A percentile compares a stretch with the other conserved stretches of the same genome.
Evolutionary conservation across 2,888 invertebrate species (phyloP).

Genomic region (Clunio marinus): DNA sequence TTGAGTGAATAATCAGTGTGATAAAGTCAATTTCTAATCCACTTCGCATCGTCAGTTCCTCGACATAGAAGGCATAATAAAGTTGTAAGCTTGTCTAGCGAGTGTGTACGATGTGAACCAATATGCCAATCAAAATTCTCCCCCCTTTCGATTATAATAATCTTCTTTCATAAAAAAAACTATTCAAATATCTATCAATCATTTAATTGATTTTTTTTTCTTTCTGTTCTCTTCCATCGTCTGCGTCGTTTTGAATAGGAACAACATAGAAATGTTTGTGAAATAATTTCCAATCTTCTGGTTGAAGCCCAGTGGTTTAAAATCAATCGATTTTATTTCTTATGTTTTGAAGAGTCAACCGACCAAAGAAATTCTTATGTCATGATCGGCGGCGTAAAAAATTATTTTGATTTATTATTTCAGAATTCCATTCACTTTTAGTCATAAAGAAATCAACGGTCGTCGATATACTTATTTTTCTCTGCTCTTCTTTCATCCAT

Average conservation of each 20-base stretch:
- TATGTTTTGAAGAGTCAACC: background rate
- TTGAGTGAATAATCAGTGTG: background rate
- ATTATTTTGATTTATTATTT: too few relatives aligned
- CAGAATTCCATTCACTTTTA: too few relatives aligned
- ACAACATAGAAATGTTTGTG: too few relatives aligned
- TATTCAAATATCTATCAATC: conserved; percentile 31
- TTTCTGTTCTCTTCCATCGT: background rate
- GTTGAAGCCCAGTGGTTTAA: conserved; percentile 18
- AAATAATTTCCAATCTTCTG: too few relatives aligned
- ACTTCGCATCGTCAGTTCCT: background rate
- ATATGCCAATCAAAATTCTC: conserved; percentile 28
- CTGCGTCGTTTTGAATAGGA: too few relatives aligned
- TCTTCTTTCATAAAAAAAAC: conserved; percentile 22
- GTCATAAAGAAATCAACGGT: too few relatives aligned
- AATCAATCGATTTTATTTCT: background rate
- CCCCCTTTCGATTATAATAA: conserved; percentile 25
- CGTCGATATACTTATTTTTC: too few relatives aligned
- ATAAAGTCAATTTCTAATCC: conserved; percentile 26
- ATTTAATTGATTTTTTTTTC: conserved; percentile 30
- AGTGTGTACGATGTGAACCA: conserved; percentile 29
- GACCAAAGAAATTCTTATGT: too few relatives aligned
- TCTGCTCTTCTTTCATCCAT: background rate
- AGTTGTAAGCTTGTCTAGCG: conserved; percentile 13
- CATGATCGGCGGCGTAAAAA: too few relatives aligned
- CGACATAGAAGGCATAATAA: background rate